Base-by-base conservation (phyloP, 2,113 vertebrate species). In the Platanista minor region DNA sequence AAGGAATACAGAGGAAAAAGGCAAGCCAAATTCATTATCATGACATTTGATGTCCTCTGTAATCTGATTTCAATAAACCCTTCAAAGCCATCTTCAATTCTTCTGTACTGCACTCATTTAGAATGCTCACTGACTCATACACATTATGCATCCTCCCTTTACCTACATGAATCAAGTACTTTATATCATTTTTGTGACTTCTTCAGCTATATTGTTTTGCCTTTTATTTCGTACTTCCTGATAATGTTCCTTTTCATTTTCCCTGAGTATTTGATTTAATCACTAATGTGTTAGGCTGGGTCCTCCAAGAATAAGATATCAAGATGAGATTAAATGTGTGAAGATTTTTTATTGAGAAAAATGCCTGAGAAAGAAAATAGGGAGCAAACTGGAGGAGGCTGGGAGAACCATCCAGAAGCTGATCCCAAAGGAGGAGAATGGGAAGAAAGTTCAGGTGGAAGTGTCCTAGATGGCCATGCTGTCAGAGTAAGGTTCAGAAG, bases 321-420 rank as follows among this genome's bases (percentile, higher is more conserved):
- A 94, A 81, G 66, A 66, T 9, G 62, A 94, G 69, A 96, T 46
- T 52, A 81, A 96, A 86, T 20, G 6, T 46, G 39, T 23, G 66
- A 69, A 87, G 25, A 49, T 66, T 81, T 93, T 93, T 95, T 90
- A 46, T 46, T 27, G 39, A 49, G 57, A 33, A 17, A 97, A 97
- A 95, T 80, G 8, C 31, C 77, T 46, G 1, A 9, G 29, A 90
- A 86, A 54, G 62, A 82, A 83, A 96, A 90, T 18, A 43, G 43
- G 43, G 8, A 81, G 1, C 20, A 57, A 39, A 1, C 13, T 75
- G 12, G 36, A 77, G 85, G 84, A 97, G 23, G 15, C 25, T 71
- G 18, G 8, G 33, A 67, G 33, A 82, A 54, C 39, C 10, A 59
- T 52, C 23, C 74, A 78, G 59, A 74, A 49, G 25, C 20, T 86